Conservation (phyloP, 2,113 vertebrate genomes). For the Blennius ocellaris region DNA sequence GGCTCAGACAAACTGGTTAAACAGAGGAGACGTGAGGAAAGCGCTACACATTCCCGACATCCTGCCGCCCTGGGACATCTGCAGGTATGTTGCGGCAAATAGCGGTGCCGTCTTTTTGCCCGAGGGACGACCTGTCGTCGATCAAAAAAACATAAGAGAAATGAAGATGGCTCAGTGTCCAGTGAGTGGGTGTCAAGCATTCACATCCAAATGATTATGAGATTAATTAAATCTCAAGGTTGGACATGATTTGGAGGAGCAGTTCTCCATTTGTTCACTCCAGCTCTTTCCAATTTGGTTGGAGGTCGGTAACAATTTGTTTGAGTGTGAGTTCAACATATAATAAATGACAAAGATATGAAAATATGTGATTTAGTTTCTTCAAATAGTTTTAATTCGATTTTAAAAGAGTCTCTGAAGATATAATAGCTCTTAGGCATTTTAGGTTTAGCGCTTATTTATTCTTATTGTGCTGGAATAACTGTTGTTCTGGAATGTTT, state of each 20-base stretch:
- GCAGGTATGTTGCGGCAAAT: conserved; percentile 74
- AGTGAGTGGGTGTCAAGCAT: not conserved
- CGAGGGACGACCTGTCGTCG: not conserved
- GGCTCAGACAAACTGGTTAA: conserved; percentile 82
- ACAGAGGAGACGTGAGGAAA: conserved; percentile 81
- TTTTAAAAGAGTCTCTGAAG: too few species aligned
- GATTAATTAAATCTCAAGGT: not conserved
- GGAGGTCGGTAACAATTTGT: not conserved
- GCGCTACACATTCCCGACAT: conserved; percentile 81
- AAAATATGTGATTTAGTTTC: too few species aligned
- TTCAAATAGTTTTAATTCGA: too few species aligned
- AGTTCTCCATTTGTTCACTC: not conserved
- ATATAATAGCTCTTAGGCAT: too few species aligned
- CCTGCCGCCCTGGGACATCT: conserved; percentile 81
- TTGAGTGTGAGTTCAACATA: not conserved
- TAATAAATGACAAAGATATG: too few species aligned
- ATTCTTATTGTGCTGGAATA: too few species aligned
- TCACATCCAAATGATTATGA: not conserved
- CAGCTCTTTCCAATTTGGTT: not conserved
- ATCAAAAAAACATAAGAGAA: not conserved
- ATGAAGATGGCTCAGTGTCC: not conserved
- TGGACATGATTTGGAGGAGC: not conserved
- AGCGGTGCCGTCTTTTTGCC: not conserved
- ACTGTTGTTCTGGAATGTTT: too few species aligned
- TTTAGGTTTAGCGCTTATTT: too few species aligned